Evolutionary conservation across 2,888 invertebrate species (phyloP), one percentile per base, ranked within the genome.

Genomic region (Automeris io): DNA sequence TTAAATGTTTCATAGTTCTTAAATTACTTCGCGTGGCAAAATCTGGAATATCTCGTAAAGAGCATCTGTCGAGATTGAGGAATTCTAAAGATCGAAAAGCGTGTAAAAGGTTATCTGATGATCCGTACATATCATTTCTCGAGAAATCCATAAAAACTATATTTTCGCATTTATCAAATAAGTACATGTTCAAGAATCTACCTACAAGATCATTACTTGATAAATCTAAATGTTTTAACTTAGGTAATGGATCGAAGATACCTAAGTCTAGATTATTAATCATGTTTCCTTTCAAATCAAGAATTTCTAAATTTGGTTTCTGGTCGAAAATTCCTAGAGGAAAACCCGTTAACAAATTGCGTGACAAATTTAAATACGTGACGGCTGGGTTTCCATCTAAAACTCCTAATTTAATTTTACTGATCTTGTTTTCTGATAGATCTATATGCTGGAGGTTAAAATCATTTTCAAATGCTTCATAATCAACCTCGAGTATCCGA

Each of bases 281-380:
- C 36, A 37, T 57, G 23, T 77, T 77, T 3, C 56, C 63, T 54
- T 61, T 68, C 26, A 76, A 54, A 52, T 77, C 73, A 4, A 79
- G 49, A 1, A 61, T 37, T 42, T 61, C 51, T 25, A 79, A 39
- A 35, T 69, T 65, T 0, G 58, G 50, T 41, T 57, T 66, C 23
- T 68, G 53, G 41, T 77, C 68, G 13, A 79, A 75, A 2, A 76
- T 29, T 0, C 72, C 75, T 2, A 70, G 45, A 1, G 69, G 68
- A 12, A 77, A 57, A 5, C 50, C 57, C 1, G 49, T 57, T 7
- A 79, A 22, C 12, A 47, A 34, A 45, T 77, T 79, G 25, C 62
- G 41, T 0, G 76, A 73, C 8, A 77, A 49, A 49, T 75, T 73
- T 31, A 79, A 46, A 42, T 61, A 47, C 5, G 52, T 62, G 3